Base-by-base conservation (phyloP, 1,140 invertebrate genomes). In the Sarcophaga peregrina region DNA sequence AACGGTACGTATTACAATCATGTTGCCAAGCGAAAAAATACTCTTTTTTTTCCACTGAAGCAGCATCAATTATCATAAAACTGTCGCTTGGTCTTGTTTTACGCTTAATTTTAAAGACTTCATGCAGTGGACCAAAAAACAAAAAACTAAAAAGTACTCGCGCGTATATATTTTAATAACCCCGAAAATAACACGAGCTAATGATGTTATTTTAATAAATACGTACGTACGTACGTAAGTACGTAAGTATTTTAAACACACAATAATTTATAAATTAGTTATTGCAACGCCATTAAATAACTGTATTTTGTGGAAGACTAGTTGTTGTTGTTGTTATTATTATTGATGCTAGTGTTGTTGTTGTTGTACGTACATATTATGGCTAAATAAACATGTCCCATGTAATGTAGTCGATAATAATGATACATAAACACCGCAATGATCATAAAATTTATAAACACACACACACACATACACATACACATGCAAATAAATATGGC, bases 371-470 rank as follows among this genome's bases (percentile, higher is more conserved):
- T 37, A 37, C 25, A 37, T 37, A 76, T 76, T 47, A 76, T 76
- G 74, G 46, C 74, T 47, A 48, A 76, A 76, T 76, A 76, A 76
- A 76, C 74, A 76, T 76, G 74, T 76, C 74, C 74, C 74, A 47
- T 76, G 74, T 76, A 47, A 76, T 47, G 74, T 76, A 47, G 37
- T 76, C 74, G 74, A 76, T 76, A 76, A 76, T 76, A 76, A 76
- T 76, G 74, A 76, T 76, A 76, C 74, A 76, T 76, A 76, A 76
- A 76, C 47, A 76, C 74, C 74, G 74, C 74, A 76, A 76, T 76
- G 74, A 76, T 76, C 74, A 76, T 76, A 76, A 76, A 76, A 74
- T 45, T 45, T 45, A 74, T 45, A 48, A 6, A 46, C 15, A 48
- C 13, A 48, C 74, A 48, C 10, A 48, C 45, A 76, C 46, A 48